A percentile compares a stretch with the other conserved stretches of the same genome.
Conservation (phyloP, 2,797 vertebrate genomes). For the Gorsachius magnificus region DNA sequence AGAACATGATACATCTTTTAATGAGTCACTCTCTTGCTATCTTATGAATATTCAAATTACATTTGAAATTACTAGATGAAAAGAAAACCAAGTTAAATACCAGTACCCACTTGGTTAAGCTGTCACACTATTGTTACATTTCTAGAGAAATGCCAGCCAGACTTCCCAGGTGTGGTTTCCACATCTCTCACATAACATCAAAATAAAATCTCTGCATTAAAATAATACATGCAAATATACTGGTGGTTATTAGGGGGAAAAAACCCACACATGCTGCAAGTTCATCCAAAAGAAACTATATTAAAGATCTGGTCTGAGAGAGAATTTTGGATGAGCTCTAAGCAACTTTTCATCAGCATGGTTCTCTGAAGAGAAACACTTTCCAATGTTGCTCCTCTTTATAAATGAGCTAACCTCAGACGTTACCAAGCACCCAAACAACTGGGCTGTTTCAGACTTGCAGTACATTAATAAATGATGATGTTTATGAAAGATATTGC, state of each 20-base stretch:
- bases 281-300: slow-evolving; percentile 72
- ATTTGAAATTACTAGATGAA: not conserved
- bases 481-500: slow-evolving; percentile 49
- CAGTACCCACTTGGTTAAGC: slow-evolving; percentile 34
- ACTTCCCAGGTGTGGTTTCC: slow-evolving; percentile 56
- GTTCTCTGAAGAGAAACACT: slow-evolving; percentile 64
- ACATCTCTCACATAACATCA: slow-evolving; percentile 17
- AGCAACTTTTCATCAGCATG: slow-evolving; percentile 70
- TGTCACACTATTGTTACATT: slow-evolving; percentile 10
- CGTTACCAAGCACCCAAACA: slow-evolving; percentile 66
- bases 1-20: not conserved
- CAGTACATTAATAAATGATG: slow-evolving; percentile 57
- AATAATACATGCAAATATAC: slow-evolving; percentile 44
- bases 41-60: not conserved
- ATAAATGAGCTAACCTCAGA: slow-evolving; percentile 61
- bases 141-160: slow-evolving; percentile 10
- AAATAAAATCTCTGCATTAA: slow-evolving; percentile 11
- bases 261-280: not conserved
- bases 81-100: slow-evolving; percentile 27
- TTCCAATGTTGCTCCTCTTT: slow-evolving; percentile 64
- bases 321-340: slow-evolving; percentile 66
- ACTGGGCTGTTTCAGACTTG: slow-evolving; percentile 44
- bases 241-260: not conserved
- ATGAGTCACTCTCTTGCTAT: not conserved
- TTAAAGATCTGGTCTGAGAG: slow-evolving; percentile 58